A percentile compares a stretch with the other conserved stretches of the same genome.
These are phyloP conservation scores for Neoitamus cyanurus DNA, from an alignment of 2,888 invertebrate genomes.

Conservation along the genomic window DNA sequence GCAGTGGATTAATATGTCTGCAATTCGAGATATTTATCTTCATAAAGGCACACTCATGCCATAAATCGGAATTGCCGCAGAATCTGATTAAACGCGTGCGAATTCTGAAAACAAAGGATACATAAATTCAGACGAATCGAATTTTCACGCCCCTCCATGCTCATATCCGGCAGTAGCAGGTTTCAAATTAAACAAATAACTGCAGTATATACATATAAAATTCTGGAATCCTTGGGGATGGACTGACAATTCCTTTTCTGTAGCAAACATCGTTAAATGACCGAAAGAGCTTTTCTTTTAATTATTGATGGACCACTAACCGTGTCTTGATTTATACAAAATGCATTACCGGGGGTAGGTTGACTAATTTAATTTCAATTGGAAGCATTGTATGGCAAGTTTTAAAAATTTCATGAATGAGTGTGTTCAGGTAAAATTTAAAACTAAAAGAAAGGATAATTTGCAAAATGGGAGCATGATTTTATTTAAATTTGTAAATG, in stretches of 20 bases:
- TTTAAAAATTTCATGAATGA: no score
- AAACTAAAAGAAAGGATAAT: no score
- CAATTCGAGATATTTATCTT: background rate
- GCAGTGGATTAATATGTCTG: background rate
- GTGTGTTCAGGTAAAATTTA: no score
- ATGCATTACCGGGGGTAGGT: background rate
- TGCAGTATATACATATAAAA: background rate
- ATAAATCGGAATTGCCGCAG: background rate
- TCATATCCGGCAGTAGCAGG: background rate
- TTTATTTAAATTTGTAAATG: no score
- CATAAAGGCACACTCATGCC: background rate
- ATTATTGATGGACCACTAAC: background rate
- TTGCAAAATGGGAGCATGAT: no score
- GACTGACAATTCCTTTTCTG: background rate
- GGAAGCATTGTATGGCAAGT: no score
- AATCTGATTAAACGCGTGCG: background rate
- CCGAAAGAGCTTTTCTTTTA: background rate
- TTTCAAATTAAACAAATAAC: background rate
- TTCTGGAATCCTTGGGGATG: background rate
- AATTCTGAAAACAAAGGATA: background rate
- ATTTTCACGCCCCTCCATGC: background rate
- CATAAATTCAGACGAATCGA: background rate
- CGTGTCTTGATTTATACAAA: background rate
- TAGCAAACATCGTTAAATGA: background rate
- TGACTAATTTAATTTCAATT: background rate